A percentile compares a stretch with the other conserved stretches of the same genome.
Conservation (phyloP, 2,888 invertebrate species). For the Drosophila recens region DNA sequence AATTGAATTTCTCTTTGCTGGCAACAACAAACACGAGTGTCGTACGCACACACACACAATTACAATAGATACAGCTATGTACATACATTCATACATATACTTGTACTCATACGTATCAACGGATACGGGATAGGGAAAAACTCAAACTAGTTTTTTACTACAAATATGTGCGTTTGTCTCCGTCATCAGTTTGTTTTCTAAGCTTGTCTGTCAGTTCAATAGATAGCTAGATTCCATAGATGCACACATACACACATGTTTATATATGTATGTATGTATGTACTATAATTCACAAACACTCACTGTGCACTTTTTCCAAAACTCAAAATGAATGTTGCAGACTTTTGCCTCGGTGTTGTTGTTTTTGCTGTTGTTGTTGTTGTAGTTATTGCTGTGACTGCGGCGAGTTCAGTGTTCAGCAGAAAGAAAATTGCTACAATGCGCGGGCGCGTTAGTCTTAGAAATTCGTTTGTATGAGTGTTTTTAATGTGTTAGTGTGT, state of each 20-base stretch:
- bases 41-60: slow-evolving; percentile 14
- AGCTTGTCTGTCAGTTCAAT: slow-evolving; percentile 74
- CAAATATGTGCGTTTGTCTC: slow-evolving; percentile 52
- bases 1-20: slow-evolving; percentile 77
- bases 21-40: slow-evolving; percentile 13
- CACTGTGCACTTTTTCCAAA: slow-evolving; percentile 82
- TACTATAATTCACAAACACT: slow-evolving; percentile 56
- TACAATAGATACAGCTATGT: slow-evolving; percentile 41
- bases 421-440: slow-evolving; percentile 62
- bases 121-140: slow-evolving; percentile 49
- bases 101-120: slow-evolving; percentile 17
- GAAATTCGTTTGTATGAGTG: slow-evolving; percentile 57
- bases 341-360: slow-evolving; percentile 49
- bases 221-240: slow-evolving; percentile 63
- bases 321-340: slow-evolving; percentile 64
- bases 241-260: slow-evolving; percentile 42
- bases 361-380: slow-evolving; percentile 30
- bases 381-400: slow-evolving; percentile 4
- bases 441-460: slow-evolving; percentile 68
- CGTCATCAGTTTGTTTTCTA: slow-evolving; percentile 61
- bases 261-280: slow-evolving; percentile 5
- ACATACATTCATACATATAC: slow-evolving; percentile 20
- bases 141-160: slow-evolving; percentile 58
- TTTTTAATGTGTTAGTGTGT: slow-evolving; percentile 42
- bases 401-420: slow-evolving; percentile 54